phyloP scores from a whole-genome alignment of 2,113 vertebrate genomes.

The Todiramphus saurophagus region DNA sequence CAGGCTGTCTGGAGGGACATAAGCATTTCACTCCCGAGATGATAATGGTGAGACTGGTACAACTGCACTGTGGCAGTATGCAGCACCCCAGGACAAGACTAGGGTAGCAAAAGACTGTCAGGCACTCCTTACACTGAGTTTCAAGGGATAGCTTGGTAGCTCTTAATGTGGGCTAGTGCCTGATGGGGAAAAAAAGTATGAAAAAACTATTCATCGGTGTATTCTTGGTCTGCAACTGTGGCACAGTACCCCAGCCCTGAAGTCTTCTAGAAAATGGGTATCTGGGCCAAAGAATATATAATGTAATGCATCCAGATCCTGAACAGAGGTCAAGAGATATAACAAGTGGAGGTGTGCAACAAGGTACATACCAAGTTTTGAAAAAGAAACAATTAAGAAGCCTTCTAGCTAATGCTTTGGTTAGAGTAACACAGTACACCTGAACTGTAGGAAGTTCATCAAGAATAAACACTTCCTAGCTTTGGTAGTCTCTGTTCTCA shows the following conservation, averaged over 20 bases:
- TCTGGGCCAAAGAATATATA: background rate
- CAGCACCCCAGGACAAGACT: background rate
- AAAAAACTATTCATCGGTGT: background rate
- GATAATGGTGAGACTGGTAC: background rate
- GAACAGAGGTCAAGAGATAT: background rate
- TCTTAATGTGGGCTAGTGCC: background rate
- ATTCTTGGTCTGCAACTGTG: background rate
- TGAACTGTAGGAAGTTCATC: background rate
- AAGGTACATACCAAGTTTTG: fast-evolving
- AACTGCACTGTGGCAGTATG: background rate
- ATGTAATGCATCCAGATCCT: background rate
- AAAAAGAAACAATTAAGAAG: background rate
- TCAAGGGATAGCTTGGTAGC: background rate
- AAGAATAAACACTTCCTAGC: background rate
- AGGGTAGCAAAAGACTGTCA: background rate
- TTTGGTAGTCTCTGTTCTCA: background rate
- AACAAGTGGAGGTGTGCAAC: background rate
- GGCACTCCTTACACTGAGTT: background rate
- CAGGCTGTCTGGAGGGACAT: background rate
- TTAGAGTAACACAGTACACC: background rate
- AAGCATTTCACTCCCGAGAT: background rate
- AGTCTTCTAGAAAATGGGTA: background rate
- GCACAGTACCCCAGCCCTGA: background rate
- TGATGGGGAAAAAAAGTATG: background rate
- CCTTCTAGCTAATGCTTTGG: background rate